A percentile compares a stretch with the other conserved stretches of the same genome.
These are phyloP conservation scores for Planococcus citri DNA, from an alignment of 1,140 invertebrate species.

Conservation along the genomic window DNA sequence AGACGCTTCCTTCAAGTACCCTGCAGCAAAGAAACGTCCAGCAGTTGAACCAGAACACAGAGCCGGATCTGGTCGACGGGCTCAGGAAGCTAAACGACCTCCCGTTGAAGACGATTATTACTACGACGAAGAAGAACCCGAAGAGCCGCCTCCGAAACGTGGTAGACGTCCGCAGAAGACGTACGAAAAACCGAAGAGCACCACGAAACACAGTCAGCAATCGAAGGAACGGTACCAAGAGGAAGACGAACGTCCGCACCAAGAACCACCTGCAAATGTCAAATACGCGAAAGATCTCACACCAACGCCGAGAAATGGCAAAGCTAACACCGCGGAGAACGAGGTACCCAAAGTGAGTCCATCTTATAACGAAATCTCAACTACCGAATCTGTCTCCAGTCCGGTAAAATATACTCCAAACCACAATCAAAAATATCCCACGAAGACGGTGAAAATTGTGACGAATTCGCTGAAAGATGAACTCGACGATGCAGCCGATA, in stretches of 20 bases:
- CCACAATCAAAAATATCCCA: not conserved
- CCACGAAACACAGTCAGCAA: not conserved
- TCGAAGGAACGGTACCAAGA: not conserved
- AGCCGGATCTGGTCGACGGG: not conserved
- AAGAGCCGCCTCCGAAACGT: not conserved
- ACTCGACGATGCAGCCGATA: not conserved
- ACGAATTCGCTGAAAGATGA: conserved; percentile 4
- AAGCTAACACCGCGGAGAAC: conserved; percentile 6
- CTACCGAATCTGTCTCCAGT: not conserved
- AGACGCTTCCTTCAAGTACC: not conserved
- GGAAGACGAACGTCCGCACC: not conserved
- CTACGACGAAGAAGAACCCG: not conserved
- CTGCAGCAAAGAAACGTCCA: conserved; percentile 20
- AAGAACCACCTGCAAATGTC: not conserved
- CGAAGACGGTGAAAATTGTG: not conserved
- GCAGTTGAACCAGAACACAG: not conserved
- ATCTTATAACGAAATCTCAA: not conserved
- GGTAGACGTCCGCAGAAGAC: not conserved
- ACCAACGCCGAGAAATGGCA: not conserved
- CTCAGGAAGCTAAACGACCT: not conserved
- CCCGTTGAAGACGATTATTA: not conserved
- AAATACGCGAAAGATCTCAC: not conserved
- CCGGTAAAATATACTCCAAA: not conserved
- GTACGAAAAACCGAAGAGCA: not conserved
- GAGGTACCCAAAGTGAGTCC: conserved; percentile 8